phyloP scores from a whole-genome alignment of 2,113 vertebrate genomes.

The Cynocephalus volans region DNA sequence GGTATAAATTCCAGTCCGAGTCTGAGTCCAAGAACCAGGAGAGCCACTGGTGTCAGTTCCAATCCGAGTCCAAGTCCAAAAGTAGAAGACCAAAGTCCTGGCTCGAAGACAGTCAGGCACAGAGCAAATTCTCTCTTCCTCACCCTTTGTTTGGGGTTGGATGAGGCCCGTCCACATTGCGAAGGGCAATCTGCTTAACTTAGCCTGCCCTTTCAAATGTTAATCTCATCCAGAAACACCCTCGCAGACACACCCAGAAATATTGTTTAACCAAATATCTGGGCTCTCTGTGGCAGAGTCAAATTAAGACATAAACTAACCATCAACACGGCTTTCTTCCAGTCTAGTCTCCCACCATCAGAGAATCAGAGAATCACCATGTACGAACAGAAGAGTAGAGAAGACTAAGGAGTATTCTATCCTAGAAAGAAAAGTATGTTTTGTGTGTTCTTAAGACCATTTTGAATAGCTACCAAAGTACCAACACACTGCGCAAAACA shows the following conservation, averaged over 20 bases:
- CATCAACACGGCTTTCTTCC: no score
- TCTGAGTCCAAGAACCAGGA: neutral
- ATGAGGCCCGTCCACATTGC: no score
- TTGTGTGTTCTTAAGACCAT: constrained; percentile 16
- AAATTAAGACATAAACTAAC: neutral
- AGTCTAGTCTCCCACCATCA: neutral
- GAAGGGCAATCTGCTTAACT: neutral
- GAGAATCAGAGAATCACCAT: neutral
- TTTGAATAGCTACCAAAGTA: constrained; percentile 45
- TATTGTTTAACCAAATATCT: neutral
- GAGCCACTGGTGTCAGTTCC: neutral
- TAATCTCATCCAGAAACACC: neutral
- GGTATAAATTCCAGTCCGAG: neutral
- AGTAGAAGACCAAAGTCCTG: neutral
- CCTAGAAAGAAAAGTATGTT: constrained; percentile 28
- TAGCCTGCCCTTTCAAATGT: neutral
- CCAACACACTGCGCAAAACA: constrained; percentile 33
- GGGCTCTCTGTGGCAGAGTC: no score
- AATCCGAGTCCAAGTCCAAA: neutral
- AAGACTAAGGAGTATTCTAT: neutral
- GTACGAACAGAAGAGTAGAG: neutral
- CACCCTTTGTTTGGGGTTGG: neutral
- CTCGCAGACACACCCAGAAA: neutral
- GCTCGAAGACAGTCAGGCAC: neutral
- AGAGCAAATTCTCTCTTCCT: neutral